Base-by-base conservation (phyloP, 2,797 vertebrate genomes). In the Nannoperca obscura region DNA sequence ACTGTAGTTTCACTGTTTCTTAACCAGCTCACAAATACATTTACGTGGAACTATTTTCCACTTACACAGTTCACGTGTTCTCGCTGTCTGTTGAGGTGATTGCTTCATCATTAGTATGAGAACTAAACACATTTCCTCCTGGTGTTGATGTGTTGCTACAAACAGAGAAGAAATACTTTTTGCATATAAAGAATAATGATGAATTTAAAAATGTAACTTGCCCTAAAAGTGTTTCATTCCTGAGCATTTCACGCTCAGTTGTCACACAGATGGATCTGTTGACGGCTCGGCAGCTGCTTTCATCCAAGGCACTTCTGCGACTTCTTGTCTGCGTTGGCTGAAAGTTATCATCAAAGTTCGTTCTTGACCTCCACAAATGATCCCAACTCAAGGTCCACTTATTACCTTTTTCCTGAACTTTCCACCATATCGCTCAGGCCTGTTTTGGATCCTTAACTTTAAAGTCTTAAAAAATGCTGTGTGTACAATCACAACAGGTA, bases 61-160 rank as follows among this genome's bases (percentile, higher is more conserved):
- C 6, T 2, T 54, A 27, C 0, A 44, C 55, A 44, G 14, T 54
- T 68, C 2, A 20, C 46, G 7, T 44, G 17, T 22, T 27, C 2
- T 49, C n/a, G 52, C 61, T 77, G 12, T 61, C 6, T 40, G 10
- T 58, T 59, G 3, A 59, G n/a, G 7, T 44, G 61, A 46, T 59
- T 61, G 46, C 27, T 59, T 71, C 34, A 49, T 63, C 9, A 5
- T 30, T 10, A 12, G 24, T 64, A 2, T 50, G 22, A 63, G 13
- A 64, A 52, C 27, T 12, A 42, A 52, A 52, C 10, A 46, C 0
- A 10, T 50, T 38, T 46, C 2, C 46, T 42, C 4, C 1, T 1
- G 11, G 1, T 38, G 3, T 53, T 2, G n/a, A 53, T 47, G 4
- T 9, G 4, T 9, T 34, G 24, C 7, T 0, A 22, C 24, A 15